Conservation (phyloP, 2,113 vertebrate species). For the Podarcis muralis region DNA sequence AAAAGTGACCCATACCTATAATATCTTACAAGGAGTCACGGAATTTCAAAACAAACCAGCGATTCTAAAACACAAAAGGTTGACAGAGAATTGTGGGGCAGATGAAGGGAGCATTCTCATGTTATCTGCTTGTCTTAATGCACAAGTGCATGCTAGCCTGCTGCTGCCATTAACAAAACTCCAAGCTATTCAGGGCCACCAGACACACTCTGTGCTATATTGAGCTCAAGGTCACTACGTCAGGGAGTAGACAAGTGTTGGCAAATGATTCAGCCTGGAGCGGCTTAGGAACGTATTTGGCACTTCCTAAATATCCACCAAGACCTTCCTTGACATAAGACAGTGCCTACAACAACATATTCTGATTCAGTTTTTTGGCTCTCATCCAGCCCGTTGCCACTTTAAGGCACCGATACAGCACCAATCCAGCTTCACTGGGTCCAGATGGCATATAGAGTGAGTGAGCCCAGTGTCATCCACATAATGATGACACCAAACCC, state of each 20-base stretch:
- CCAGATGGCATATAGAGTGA: too few species aligned
- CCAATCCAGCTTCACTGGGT: too few species aligned
- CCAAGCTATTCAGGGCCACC: background rate
- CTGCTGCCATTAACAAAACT: background rate
- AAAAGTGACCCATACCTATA: background rate
- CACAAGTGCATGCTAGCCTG: background rate
- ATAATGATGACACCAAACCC: too few species aligned
- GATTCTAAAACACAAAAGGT: background rate
- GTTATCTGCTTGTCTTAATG: background rate
- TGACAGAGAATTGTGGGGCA: background rate
- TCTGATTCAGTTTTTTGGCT: too few species aligned
- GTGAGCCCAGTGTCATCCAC: too few species aligned
- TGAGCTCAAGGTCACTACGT: too few species aligned
- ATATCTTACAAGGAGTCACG: background rate
- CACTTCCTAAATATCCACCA: background rate
- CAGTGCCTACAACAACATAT: background rate
- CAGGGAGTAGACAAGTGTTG: background rate
- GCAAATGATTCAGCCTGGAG: background rate
- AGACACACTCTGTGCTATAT: too few species aligned
- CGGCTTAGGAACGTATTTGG: background rate
- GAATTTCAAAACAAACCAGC: background rate
- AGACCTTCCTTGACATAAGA: background rate
- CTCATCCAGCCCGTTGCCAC: too few species aligned
- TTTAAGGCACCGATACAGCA: too few species aligned
- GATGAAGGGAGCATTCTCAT: background rate